phyloP scores from a whole-genome alignment of 2,113 vertebrate genomes.

The Triplophysa dalaica region DNA sequence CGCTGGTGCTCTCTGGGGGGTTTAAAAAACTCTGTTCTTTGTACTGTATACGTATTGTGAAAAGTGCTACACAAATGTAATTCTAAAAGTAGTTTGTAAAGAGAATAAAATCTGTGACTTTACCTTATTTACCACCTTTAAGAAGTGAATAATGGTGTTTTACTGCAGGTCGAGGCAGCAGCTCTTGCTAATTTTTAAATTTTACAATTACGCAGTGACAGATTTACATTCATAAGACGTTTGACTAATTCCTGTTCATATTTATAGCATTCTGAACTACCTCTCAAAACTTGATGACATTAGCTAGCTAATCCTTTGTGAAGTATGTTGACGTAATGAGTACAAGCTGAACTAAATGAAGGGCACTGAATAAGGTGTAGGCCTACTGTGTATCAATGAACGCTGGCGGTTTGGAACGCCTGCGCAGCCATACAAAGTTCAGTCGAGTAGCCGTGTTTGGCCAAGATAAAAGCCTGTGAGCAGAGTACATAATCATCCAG shows the following conservation, averaged over 20 bases:
- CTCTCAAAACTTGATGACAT: slow-evolving; percentile 1
- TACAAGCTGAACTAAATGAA: slow-evolving; percentile 27
- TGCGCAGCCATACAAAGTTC: slow-evolving; percentile 32
- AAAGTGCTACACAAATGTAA: not conserved
- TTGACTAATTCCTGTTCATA: not conserved
- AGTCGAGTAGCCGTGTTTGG: slow-evolving; percentile 18
- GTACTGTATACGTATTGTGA: not conserved
- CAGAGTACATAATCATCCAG: slow-evolving; percentile 36
- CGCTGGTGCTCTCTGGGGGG: not conserved
- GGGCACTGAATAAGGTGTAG: slow-evolving; percentile 28
- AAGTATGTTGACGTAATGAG: slow-evolving; percentile 11
- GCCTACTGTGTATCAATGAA: slow-evolving; percentile 30
- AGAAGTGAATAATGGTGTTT: not conserved
- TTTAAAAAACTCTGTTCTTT: no score
- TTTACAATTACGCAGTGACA: not conserved
- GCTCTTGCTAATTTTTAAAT: not conserved
- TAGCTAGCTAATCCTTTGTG: not conserved
- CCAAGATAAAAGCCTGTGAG: slow-evolving; percentile 43
- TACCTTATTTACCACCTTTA: not conserved
- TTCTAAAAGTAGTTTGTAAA: no score
- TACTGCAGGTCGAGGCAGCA: no score
- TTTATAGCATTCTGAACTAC: not conserved
- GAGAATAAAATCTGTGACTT: no score
- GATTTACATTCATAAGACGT: not conserved
- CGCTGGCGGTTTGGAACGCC: not conserved